Evolutionary conservation across 2,888 invertebrate species (phyloP).

Genomic region (Congeria kusceri): DNA sequence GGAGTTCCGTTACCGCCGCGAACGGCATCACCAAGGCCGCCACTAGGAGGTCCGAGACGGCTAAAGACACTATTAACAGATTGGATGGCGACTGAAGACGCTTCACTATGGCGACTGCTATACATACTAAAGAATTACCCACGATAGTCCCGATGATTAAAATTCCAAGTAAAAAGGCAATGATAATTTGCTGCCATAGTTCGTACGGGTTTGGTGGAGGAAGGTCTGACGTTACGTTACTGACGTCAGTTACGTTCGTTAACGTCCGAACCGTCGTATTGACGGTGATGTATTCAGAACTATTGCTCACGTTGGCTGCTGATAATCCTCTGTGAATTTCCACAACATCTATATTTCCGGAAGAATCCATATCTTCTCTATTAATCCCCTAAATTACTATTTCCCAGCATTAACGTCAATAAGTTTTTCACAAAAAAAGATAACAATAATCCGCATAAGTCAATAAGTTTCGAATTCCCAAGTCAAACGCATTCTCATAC

Average conservation of each 20-base stretch:
- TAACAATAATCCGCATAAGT: too few relatives aligned
- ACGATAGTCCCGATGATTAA: conserved; percentile 86
- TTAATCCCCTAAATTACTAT: not conserved
- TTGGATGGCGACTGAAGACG: conserved; percentile 86
- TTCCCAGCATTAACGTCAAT: not conserved
- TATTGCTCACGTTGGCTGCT: conserved; percentile 5
- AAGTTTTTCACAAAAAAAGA: not conserved
- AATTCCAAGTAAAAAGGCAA: conserved; percentile 73
- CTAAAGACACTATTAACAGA: conserved; percentile 86
- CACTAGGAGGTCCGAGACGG: conserved; percentile 87
- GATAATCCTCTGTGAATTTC: conserved; percentile 10
- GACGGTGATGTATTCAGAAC: conserved; percentile 5
- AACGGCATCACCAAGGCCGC: conserved; percentile 87
- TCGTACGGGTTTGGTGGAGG: conserved; percentile 30
- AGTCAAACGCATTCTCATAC: too few relatives aligned
- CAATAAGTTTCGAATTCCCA: too few relatives aligned
- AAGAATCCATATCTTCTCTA: conserved; percentile 19
- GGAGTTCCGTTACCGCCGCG: conserved; percentile 85
- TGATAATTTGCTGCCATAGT: conserved; percentile 71
- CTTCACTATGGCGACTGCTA: conserved; percentile 87
- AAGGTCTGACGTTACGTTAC: not conserved
- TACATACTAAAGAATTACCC: conserved; percentile 87
- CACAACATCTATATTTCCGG: conserved; percentile 4
- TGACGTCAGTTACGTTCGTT: not conserved
- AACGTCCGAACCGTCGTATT: not conserved